Percentiles rank a stretch among this genome's conserved stretches.
Conservation (phyloP, 2,888 invertebrate species). For the Eristalis arbustorum region DNA sequence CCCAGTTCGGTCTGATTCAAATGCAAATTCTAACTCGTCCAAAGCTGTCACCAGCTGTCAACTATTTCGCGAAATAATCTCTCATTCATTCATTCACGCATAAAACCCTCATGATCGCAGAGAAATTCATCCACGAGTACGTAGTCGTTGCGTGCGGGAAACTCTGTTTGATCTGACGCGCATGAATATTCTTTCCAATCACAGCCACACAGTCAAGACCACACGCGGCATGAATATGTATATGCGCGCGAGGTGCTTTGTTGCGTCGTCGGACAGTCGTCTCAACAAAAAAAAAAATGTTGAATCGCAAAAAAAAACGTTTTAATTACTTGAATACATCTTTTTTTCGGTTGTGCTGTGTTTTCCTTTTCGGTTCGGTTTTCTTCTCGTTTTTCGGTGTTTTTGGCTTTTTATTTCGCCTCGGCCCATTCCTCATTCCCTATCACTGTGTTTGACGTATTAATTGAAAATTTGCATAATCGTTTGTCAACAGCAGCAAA, state of each 20-base stretch:
- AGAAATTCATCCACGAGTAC: background rate
- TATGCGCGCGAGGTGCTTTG: background rate
- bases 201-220: background rate
- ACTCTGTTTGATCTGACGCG: conserved; percentile 3
- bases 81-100: background rate
- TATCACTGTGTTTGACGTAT: conserved; percentile 50
- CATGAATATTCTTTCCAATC: conserved; percentile 33
- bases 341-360: background rate
- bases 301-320: conserved; percentile 9
- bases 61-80: background rate
- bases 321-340: background rate
- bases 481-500: conserved; percentile 13
- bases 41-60: conserved; percentile 13
- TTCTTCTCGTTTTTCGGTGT: background rate
- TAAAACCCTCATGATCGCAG: background rate
- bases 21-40: conserved; percentile 3
- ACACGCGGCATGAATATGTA: conserved; percentile 25
- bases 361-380: background rate
- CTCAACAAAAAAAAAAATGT: conserved; percentile 5
- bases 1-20: too few relatives aligned
- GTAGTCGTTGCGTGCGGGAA: background rate
- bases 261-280: conserved; percentile 9
- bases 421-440: conserved; percentile 19
- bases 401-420: background rate
- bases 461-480: conserved; percentile 55